Evolutionary conservation across 2,888 invertebrate species (phyloP).

Genomic region (Chouioia cunea): DNA sequence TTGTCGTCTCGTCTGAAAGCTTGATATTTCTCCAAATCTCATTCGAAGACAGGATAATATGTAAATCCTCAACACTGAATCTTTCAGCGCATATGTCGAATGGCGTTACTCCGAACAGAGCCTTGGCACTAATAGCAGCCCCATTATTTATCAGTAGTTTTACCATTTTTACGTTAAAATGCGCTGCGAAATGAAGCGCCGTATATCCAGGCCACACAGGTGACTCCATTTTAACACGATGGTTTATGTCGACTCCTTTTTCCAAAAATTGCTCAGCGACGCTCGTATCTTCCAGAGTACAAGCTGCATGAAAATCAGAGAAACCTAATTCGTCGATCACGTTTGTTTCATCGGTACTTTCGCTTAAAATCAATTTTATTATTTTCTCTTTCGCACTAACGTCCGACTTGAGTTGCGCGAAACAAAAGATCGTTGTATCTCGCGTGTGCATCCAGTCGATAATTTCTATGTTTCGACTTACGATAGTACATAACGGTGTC

Average conservation of each 20-base stretch:
- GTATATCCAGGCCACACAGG: slow-evolving; percentile 4
- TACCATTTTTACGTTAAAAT: not conserved
- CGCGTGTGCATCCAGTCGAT: not conserved
- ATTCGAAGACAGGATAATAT: no score
- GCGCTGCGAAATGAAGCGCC: slow-evolving; percentile 20
- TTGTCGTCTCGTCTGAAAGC: no score
- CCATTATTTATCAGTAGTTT: not conserved
- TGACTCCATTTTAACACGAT: not conserved
- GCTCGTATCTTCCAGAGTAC: not conserved
- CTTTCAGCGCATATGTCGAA: not conserved
- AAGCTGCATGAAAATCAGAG: not conserved
- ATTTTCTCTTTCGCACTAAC: not conserved
- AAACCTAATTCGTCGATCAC: not conserved
- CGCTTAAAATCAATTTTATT: not conserved
- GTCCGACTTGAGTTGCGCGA: no score
- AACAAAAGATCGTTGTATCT: not conserved
- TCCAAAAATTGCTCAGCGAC: not conserved
- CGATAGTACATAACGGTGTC: slow-evolving; percentile 4
- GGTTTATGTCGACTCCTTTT: not conserved
- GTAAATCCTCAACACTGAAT: not conserved
- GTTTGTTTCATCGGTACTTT: not conserved
- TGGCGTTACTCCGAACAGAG: slow-evolving; percentile 1
- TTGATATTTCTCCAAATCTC: not conserved
- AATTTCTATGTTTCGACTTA: not conserved
- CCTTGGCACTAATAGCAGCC: not conserved